Base-by-base conservation (phyloP, 2,113 vertebrate genomes). In the Oceanodroma tethys region DNA sequence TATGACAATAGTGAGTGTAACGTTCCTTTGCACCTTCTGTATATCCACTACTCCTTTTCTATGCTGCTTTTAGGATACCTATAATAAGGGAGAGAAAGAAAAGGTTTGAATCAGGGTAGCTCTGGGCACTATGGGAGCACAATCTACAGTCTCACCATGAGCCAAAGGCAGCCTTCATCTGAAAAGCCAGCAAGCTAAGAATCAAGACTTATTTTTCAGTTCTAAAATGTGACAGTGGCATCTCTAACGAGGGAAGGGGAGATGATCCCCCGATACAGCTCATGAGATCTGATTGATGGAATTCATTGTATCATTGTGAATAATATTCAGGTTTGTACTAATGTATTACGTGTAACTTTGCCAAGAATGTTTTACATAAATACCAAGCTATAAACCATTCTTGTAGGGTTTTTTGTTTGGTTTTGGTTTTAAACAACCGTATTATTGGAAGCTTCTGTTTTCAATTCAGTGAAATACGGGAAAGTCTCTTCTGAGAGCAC, bases 261-360 rank as follows among this genome's bases (percentile, higher is more conserved):
- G 52, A 7, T 23, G 58, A 62, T 32, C 21, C 59, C 58, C 60
- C 36, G 34, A 25, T n/a, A 19, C 50, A 92, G 81, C 86, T 74
- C 36, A 13, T 63, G 45, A 65, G 91, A 93, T 94, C 86, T 88
- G 68, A 32, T 3, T 18, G 70, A 48, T 73, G 95, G 76, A 88
- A 62, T 81, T 88, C 67, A 43, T 85, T 97, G 96, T 97, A 97
- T 53, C 60, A 14, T 92, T 95, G 95, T 95, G 88, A 96, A 96
- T 90, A 97, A 96, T 92, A 94, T 96, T 93, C 81, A 94, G 84
- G 95, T 97, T 96, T 98, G 96, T 97, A 98, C 98, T 98, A 98
- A 98, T 95, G 95, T 96, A 96, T 97, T 70, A 90, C 19, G 52
- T 94, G 90, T 97, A 86, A 97, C 94, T 95, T 96, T 96, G 95